These are phyloP conservation scores for Mantis religiosa DNA, from an alignment of 2,888 invertebrate species.

Conservation along the genomic window DNA sequence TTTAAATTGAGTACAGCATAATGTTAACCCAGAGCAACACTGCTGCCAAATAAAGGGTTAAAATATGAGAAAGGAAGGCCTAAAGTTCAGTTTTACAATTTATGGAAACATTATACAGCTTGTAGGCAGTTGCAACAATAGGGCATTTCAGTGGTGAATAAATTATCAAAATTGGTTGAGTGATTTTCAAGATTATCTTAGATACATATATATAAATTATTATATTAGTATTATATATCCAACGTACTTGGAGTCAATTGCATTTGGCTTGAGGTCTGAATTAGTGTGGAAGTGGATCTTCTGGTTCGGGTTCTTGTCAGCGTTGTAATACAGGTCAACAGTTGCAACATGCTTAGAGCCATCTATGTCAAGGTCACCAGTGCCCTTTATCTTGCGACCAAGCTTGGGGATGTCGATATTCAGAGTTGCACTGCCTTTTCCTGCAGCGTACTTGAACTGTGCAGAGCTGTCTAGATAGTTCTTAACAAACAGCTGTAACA, in stretches of 20 bases:
- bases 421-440: slow-evolving; percentile 51
- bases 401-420: slow-evolving; percentile 44
- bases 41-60: too few relatives aligned
- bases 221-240: too few relatives aligned
- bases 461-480: slow-evolving; percentile 59
- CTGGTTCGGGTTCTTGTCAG: slow-evolving; percentile 64
- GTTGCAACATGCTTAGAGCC: slow-evolving; percentile 59
- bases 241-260: slow-evolving; percentile 59
- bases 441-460: slow-evolving; percentile 59
- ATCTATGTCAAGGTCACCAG: slow-evolving; percentile 56
- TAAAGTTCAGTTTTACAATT: too few relatives aligned
- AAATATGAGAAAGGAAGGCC: too few relatives aligned
- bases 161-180: too few relatives aligned
- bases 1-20: too few relatives aligned
- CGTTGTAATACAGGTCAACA: slow-evolving; percentile 62
- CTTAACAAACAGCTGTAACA: slow-evolving; percentile 45
- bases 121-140: too few relatives aligned
- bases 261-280: slow-evolving; percentile 50
- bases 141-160: too few relatives aligned
- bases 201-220: too few relatives aligned
- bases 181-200: too few relatives aligned
- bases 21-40: too few relatives aligned
- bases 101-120: too few relatives aligned
- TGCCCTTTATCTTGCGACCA: slow-evolving; percentile 47
- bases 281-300: slow-evolving; percentile 63